These are phyloP conservation scores for Mormyrus hasselquistii DNA, from an alignment of 2,797 vertebrate genomes.

Conservation along the genomic window DNA sequence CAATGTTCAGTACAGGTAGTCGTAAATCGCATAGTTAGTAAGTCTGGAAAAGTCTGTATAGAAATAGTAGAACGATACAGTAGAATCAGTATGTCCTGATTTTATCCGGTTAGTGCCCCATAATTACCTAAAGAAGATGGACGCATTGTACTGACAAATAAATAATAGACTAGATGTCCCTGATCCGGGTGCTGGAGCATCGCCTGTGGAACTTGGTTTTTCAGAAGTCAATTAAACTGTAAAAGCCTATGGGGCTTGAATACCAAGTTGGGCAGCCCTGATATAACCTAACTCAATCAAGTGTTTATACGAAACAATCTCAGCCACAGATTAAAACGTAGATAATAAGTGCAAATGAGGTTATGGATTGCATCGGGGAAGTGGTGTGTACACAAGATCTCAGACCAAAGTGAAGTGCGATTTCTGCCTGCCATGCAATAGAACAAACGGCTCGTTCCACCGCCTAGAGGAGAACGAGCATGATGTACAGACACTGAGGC, in stretches of 20 bases:
- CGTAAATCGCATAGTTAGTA: neutral
- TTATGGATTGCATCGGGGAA: neutral
- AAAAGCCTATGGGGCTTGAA: neutral
- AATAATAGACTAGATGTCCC: constrained; percentile 3
- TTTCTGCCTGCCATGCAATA: neutral
- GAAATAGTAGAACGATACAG: neutral
- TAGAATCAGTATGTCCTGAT: neutral
- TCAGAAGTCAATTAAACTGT: neutral
- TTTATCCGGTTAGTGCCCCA: neutral
- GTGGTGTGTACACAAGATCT: neutral
- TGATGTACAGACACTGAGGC: neutral
- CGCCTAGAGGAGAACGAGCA: neutral
- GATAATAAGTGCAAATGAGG: neutral
- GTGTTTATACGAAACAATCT: constrained; percentile 1
- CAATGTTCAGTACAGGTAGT: neutral
- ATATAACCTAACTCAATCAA: constrained; percentile 1
- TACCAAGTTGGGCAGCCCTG: neutral
- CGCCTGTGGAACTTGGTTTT: neutral
- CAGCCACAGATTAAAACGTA: neutral
- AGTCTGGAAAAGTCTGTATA: neutral
- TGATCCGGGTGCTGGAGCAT: neutral
- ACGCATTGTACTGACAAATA: neutral
- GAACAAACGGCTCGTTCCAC: neutral
- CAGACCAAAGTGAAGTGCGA: neutral
- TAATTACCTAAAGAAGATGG: neutral